phyloP scores from a whole-genome alignment of 2,888 invertebrate species.

The Drosophila ustulata region DNA sequence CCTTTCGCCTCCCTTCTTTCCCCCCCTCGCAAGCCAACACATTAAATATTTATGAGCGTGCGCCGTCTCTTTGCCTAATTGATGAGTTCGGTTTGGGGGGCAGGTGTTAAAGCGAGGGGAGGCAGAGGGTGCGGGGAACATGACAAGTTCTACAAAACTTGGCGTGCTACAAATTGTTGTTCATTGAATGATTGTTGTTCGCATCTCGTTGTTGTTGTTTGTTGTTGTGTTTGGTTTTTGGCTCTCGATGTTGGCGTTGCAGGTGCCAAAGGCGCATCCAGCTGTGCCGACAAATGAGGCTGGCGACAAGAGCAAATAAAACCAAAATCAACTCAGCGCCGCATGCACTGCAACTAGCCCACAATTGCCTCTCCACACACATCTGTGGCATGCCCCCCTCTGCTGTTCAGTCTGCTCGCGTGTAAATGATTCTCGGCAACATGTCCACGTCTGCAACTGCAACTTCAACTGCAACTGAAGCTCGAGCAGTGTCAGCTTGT shows the following conservation, averaged over 20 bases:
- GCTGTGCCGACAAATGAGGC: slow-evolving; percentile 78
- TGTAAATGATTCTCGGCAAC: slow-evolving; percentile 76
- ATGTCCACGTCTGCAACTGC: slow-evolving; percentile 58
- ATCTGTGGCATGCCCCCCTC: background rate
- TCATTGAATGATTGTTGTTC: slow-evolving; percentile 41
- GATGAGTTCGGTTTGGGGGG: slow-evolving; percentile 64
- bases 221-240: slow-evolving; percentile 9
- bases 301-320: slow-evolving; percentile 81
- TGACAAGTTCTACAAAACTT: slow-evolving; percentile 41
- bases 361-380: background rate
- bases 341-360: slow-evolving; percentile 35
- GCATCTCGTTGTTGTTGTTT: background rate
- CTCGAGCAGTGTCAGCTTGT: slow-evolving; percentile 30
- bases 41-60: slow-evolving; percentile 79
- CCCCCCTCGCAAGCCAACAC: slow-evolving; percentile 1
- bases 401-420: slow-evolving; percentile 55
- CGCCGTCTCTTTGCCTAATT: slow-evolving; percentile 73
- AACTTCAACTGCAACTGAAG: slow-evolving; percentile 16
- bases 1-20: slow-evolving; percentile 12
- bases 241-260: slow-evolving; percentile 45
- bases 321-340: slow-evolving; percentile 75
- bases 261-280: slow-evolving; percentile 77
- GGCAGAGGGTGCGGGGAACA: slow-evolving; percentile 3
- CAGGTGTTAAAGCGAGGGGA: slow-evolving; percentile 57
- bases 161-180: slow-evolving; percentile 65